phyloP scores from a whole-genome alignment of 2,888 invertebrate species.

The Aspidiotus rigidus region DNA sequence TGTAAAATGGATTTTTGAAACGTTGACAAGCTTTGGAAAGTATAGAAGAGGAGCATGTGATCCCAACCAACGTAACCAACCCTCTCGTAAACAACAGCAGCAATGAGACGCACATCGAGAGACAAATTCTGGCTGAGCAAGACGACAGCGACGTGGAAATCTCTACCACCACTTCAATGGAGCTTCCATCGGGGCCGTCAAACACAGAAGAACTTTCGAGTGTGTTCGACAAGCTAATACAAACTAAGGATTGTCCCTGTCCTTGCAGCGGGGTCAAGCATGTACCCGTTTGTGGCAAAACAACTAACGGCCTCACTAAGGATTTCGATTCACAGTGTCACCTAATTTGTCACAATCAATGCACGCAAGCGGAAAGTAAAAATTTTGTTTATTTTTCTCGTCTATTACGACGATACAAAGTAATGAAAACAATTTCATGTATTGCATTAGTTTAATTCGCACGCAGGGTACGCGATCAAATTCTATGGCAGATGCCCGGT shows the following conservation, averaged over 20 bases:
- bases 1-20: not conserved
- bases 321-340: conserved; percentile 35
- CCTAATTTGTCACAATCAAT: conserved; percentile 34
- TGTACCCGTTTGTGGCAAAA: conserved; percentile 33
- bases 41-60: conserved; percentile 10
- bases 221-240: conserved; percentile 5
- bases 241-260: conserved; percentile 20
- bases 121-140: not conserved
- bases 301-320: conserved; percentile 27
- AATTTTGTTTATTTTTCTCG: not conserved
- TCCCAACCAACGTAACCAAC: too few species aligned
- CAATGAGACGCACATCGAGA: conserved; percentile 21
- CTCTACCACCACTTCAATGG: not conserved
- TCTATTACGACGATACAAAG: too few species aligned
- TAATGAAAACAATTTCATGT: too few species aligned
- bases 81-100: too few species aligned
- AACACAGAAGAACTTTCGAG: not conserved
- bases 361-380: conserved; percentile 28
- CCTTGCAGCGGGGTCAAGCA: conserved; percentile 25
- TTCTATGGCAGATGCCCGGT: conserved; percentile 28
- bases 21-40: conserved; percentile 14
- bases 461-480: conserved; percentile 33
- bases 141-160: not conserved
- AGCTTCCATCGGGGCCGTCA: too few species aligned
- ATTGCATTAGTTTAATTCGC: not conserved